Conservation (phyloP, 2,113 vertebrate species). For the Poeciliopsis occidentalis region DNA sequence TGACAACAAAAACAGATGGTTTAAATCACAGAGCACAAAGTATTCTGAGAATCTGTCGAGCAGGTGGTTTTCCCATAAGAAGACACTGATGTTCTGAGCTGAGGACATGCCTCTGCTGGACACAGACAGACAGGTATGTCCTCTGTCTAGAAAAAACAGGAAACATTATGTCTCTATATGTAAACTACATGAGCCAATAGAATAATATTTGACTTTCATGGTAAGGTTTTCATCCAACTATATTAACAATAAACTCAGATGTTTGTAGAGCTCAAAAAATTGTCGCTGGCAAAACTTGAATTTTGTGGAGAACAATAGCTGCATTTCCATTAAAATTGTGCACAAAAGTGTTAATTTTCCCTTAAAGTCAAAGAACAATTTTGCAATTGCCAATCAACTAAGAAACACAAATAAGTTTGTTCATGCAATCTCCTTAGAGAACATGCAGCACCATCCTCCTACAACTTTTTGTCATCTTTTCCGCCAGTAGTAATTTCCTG, state of each 20-base stretch:
- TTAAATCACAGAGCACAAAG: conserved; percentile 46
- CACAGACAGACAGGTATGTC: conserved; percentile 61
- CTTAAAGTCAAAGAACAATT: no score
- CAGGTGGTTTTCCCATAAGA: conserved; percentile 63
- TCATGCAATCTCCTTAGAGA: no score
- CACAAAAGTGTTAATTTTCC: no score
- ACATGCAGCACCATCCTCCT: no score
- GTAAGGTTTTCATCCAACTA: background rate
- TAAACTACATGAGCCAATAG: background rate
- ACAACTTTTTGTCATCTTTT: no score
- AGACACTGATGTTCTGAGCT: conserved; percentile 49
- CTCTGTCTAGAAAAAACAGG: conserved; percentile 50
- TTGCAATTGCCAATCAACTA: no score
- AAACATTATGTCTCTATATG: conserved; percentile 11
- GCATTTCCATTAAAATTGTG: no score
- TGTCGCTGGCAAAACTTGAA: no score
- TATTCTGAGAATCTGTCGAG: conserved; percentile 59
- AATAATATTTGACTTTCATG: background rate
- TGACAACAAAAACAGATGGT: conserved; percentile 64
- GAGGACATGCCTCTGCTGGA: conserved; percentile 31
- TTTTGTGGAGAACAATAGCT: no score
- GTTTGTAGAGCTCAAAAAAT: background rate
- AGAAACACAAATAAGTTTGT: no score
- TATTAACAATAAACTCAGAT: background rate
- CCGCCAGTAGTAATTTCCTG: no score